phyloP scores from a whole-genome alignment of 2,113 vertebrate species.

The Scolopax mira region DNA sequence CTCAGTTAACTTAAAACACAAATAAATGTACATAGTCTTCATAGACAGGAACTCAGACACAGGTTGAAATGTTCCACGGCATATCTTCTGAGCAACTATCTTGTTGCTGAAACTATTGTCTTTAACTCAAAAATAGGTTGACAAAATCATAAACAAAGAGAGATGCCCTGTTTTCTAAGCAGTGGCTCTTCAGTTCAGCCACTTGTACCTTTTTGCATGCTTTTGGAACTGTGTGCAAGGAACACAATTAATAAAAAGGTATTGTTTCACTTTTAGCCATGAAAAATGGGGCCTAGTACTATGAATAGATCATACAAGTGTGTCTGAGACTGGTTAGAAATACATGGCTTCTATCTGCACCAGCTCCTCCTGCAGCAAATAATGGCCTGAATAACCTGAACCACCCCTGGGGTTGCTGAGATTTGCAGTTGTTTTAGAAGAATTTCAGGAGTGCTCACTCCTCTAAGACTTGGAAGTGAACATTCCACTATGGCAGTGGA shows the following conservation, averaged over 20 bases:
- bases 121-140: background rate
- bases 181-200: background rate
- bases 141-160: background rate
- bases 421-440: background rate
- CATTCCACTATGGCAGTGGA: background rate
- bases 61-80: background rate
- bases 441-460: background rate
- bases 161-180: background rate
- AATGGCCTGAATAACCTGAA: background rate
- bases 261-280: background rate
- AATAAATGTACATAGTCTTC: background rate
- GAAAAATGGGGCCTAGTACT: background rate
- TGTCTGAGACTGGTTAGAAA: background rate
- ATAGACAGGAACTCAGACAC: background rate
- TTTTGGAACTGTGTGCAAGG: background rate
- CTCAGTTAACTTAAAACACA: background rate
- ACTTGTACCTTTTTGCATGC: background rate
- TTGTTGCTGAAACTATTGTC: background rate
- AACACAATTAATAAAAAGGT: background rate
- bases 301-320: background rate
- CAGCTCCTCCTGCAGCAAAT: fast-evolving
- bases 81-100: background rate
- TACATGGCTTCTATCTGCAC: background rate
- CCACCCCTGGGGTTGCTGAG: fast-evolving
- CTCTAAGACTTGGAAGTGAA: background rate